Conservation (phyloP, 2,113 vertebrate species). For the Dicentrarchus labrax region DNA sequence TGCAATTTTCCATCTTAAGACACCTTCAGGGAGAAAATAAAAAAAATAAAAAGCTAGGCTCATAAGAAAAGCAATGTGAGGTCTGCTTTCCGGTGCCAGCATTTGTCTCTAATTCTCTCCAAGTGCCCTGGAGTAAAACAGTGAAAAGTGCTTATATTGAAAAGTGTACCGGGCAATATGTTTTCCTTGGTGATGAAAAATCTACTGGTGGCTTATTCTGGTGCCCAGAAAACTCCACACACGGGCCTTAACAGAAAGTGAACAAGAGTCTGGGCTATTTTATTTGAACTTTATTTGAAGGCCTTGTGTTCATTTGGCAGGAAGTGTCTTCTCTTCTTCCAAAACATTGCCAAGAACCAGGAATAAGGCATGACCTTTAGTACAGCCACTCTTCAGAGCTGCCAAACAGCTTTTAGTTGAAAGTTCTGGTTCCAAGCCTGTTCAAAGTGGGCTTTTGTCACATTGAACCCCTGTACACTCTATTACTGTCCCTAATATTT, state of each 20-base stretch:
- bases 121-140: conserved; percentile 50
- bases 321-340: background rate
- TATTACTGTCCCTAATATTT: too few species aligned
- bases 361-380: background rate
- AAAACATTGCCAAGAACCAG: background rate
- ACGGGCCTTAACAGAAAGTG: background rate
- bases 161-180: conserved; percentile 57
- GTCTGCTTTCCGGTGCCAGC: conserved; percentile 57
- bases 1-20: conserved; percentile 55
- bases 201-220: conserved; percentile 19
- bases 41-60: conserved; percentile 36
- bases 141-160: conserved; percentile 52
- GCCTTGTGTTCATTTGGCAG: conserved; percentile 12
- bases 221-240: conserved; percentile 14
- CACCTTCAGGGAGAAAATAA: conserved; percentile 19
- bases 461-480: background rate
- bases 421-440: background rate
- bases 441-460: background rate
- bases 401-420: background rate
- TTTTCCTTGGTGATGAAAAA: conserved; percentile 35
- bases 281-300: conserved; percentile 21
- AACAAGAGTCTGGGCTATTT: conserved; percentile 5
- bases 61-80: conserved; percentile 57
- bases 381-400: background rate
- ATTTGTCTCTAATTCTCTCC: conserved; percentile 68